Conservation (phyloP, 1,140 invertebrate genomes). For the Calliopsis andreniformis region DNA sequence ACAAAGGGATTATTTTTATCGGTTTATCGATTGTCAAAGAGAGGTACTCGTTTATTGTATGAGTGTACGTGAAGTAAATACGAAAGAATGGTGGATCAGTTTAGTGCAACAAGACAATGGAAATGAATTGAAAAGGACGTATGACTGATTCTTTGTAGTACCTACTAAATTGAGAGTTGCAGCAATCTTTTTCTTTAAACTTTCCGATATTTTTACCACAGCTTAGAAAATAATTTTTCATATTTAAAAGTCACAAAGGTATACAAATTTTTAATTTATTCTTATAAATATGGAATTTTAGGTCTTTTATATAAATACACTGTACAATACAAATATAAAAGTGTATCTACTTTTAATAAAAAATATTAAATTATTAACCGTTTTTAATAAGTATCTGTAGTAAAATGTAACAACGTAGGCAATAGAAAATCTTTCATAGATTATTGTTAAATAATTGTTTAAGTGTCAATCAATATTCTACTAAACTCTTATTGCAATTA, state of each 20-base stretch:
- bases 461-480: too few species aligned
- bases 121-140: neutral
- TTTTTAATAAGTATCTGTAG: too few species aligned
- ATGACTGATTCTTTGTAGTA: neutral
- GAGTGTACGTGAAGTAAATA: neutral
- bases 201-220: too few species aligned
- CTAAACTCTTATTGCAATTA: too few species aligned
- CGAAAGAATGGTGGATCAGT: neutral
- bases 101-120: neutral
- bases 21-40: constrained; percentile 1
- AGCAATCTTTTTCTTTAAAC: neutral
- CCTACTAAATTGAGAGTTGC: neutral
- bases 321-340: too few species aligned
- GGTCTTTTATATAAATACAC: too few species aligned
- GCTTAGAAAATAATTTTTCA: neutral
- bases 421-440: too few species aligned
- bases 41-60: neutral
- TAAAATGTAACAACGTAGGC: too few species aligned
- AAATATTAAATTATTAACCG: too few species aligned
- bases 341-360: too few species aligned
- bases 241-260: neutral
- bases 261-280: neutral
- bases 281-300: too few species aligned
- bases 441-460: too few species aligned
- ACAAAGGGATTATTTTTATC: constrained; percentile 21